Evolutionary conservation across 2,888 invertebrate species (phyloP), one percentile per base, ranked within the genome.

Genomic region (Nomada fucata): DNA sequence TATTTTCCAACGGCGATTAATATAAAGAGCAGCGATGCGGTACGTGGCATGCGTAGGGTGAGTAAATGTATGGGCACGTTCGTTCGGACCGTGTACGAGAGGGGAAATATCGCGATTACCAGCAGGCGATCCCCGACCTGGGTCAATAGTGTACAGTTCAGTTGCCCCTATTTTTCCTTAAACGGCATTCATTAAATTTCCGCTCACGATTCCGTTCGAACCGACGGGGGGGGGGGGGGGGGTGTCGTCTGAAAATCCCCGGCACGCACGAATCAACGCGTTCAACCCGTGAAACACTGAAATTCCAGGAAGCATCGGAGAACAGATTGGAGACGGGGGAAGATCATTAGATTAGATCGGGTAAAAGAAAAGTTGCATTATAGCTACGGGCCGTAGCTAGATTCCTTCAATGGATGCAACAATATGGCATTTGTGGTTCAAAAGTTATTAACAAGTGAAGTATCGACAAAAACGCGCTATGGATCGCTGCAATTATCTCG

Each of bases 101-200:
- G 64, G 79, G 82, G 79, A 76, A 83, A 70, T 83, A 84, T 86
- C 85, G 84, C 85, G 86, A 90, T 91, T 89, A 90, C 82, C 88
- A 86, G 90, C 91, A 91, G 89, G 90, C 91, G 86, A 90, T 79
- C 79, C 83, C 84, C 86, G 84, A 89, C 88, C 89, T 86, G 88
- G 91, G 89, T 91, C 91, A 89, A 86, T 89, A 88, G 82, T 76
- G 85, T 65, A 61, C 79, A 23, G 83, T 83, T 87, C 81, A 83
- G 65, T 76, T 69, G 81, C 79, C 79, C 73, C 77, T 75, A 73
- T 82, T 79, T 15, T 52, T 44, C 44, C 59, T 77, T 65, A 67
- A 79, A 61, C 52, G 59, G 53, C 60, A 55, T 70, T 74, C 75
- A 11, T 83, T 61, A 69, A 64, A 70, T 81, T 74, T 42, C 63